Evolutionary conservation across 1,140 invertebrate species (phyloP).

Genomic region (Mylabris phalerata): DNA sequence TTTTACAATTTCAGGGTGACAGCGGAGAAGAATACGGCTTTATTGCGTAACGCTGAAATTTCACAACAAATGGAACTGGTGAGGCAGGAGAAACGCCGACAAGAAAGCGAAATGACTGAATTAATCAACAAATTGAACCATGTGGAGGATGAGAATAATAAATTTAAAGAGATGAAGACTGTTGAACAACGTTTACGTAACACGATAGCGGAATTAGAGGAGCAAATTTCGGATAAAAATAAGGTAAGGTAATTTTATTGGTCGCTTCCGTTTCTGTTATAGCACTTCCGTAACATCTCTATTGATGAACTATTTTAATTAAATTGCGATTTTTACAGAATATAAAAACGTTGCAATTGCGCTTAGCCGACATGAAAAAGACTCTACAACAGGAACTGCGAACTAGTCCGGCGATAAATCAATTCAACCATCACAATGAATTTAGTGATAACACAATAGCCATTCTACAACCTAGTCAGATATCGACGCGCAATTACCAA

Average conservation of each 20-base stretch:
- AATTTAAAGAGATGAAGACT: conserved; percentile 45
- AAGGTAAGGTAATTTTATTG: too few species aligned
- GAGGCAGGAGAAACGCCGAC: conserved; percentile 59
- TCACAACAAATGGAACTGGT: conserved; percentile 73
- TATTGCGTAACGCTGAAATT: conserved; percentile 75
- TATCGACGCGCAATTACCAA: conserved; percentile 47
- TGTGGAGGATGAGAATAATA: conserved; percentile 46
- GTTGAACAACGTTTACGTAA: conserved; percentile 52
- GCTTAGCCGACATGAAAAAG: conserved; percentile 82
- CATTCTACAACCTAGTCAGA: conserved; percentile 46
- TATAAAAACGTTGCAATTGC: conserved; percentile 80
- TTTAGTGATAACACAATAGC: conserved; percentile 35
- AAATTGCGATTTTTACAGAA: conserved; percentile 51
- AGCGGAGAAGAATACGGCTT: conserved; percentile 66
- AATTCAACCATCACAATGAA: conserved; percentile 24
- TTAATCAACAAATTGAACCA: conserved; percentile 45
- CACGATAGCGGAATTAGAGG: conserved; percentile 60
- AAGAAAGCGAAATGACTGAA: conserved; percentile 53
- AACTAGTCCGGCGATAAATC: conserved; percentile 33
- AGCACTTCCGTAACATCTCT: background rate
- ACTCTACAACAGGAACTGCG: conserved; percentile 81
- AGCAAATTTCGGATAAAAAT: conserved; percentile 72
- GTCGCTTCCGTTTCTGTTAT: too few species aligned
- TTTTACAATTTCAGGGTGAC: conserved; percentile 46
- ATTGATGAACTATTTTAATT: too few species aligned